Evolutionary conservation across 2,888 invertebrate genomes (phyloP), one percentile per base, ranked within the genome.

Genomic region (Mesoligia furuncula): DNA sequence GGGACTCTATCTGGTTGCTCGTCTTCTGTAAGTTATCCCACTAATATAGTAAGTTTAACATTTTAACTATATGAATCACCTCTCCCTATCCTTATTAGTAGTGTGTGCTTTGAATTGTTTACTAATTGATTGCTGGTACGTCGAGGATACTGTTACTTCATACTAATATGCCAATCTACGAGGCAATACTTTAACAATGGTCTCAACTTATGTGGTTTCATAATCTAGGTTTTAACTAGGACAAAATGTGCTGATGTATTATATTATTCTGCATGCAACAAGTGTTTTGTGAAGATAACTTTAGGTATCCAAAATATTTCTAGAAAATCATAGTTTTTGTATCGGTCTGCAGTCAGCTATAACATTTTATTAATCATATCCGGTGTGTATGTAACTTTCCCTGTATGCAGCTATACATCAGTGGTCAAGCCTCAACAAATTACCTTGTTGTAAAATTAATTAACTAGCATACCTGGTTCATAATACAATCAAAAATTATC

Each of bases 1-100:
- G 97, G 97, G 89, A 97, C 97, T 90, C 97, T 97, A 64, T 98
- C 98, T 76, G 97, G 97, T 91, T 98, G 98, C 93, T 98, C 98
- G 81, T 98, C 98, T 77, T 98, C 98, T 90, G 98, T 98, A 96
- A 96, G 97, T 97, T 88, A 74, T 85, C 81, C 79, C 75, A 84
- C 86, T 84, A 87, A 88, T 82, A 68, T 71, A 67, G 77, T 70
- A 61, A 74, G 57, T 42, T 51, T 75, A 78, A 74, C 62, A 78
- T 68, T 76, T 61, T 66, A 80, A 69, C 57, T 69, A 45, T 70
- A 75, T 91, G 90, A 91, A 87, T 92, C 91, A 92, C 79, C 77
- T 61, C 80, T n/a, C 64, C 79, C 76, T 85, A 75, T 84, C 89
- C 89, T 80, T 87, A 87, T 77, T 71, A 70, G 87, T 87, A 75